These are phyloP conservation scores for Arrhopalites spinosus DNA, from an alignment of 2,888 invertebrate genomes.

Conservation along the genomic window DNA sequence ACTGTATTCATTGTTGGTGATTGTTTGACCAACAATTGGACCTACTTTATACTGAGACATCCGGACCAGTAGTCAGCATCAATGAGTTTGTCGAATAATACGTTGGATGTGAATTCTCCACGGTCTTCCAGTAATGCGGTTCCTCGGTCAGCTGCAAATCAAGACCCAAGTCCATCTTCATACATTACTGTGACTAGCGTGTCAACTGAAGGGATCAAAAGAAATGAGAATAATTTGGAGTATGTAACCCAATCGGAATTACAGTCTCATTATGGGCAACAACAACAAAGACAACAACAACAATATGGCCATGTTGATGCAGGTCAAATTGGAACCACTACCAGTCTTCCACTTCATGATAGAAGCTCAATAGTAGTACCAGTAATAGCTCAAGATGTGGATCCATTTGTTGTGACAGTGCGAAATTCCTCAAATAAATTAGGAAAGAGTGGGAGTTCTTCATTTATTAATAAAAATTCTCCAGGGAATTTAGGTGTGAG, in stretches of 20 bases:
- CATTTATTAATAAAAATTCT: constrained; percentile 43
- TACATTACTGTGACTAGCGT: constrained; percentile 37
- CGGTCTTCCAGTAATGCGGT: constrained; percentile 34
- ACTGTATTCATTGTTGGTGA: no score
- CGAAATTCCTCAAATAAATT: constrained; percentile 52
- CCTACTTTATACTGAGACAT: no score
- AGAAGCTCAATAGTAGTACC: constrained; percentile 41
- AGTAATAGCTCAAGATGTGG: constrained; percentile 44
- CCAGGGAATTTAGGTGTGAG: constrained; percentile 26
- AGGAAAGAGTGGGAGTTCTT: constrained; percentile 51
- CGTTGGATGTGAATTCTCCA: constrained; percentile 37
- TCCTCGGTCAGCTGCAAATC: constrained; percentile 8
- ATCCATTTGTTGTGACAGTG: constrained; percentile 54
- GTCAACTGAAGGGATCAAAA: constrained; percentile 27
- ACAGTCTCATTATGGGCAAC: constrained; percentile 10
- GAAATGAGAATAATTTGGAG: constrained; percentile 18
- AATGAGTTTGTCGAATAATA: no score
- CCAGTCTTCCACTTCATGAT: constrained; percentile 27
- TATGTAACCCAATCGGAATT: background rate
- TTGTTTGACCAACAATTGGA: no score
- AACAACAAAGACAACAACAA: background rate
- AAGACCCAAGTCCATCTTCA: constrained; percentile 25
- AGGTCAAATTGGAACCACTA: constrained; percentile 9
- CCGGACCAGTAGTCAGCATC: no score
- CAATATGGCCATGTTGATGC: constrained; percentile 23